Evolutionary conservation across 2,888 invertebrate species (phyloP), one percentile per base, ranked within the genome.

Genomic region (Eristalinus aeneus): DNA sequence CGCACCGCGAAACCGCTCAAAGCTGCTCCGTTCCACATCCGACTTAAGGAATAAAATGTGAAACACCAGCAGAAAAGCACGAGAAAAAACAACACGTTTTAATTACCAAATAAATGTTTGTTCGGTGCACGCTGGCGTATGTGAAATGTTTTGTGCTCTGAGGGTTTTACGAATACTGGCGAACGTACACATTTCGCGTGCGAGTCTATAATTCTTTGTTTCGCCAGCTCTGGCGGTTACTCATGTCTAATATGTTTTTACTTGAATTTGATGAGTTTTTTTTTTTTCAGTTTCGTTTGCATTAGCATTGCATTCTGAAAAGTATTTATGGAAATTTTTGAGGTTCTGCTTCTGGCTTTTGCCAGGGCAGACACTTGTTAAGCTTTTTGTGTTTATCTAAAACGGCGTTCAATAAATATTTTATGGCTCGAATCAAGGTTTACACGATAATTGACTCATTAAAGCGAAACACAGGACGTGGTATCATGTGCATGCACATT

Each of bases 81-180:
- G 65, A 27, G 9, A 53, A 36, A 16, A 5, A 56, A 63, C 53
- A 36, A 65, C 36, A 46, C 46, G 46, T 67, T 61, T 79, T 73
- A 68, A 79, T 79, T 68, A 67, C 39, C 54, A n/a, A 39, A 54
- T 60, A 54, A 68, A 73, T 58, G 64, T 68, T 31, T 64, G 67
- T 54, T 58, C 46, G 46, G 54, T 60, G 60, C 75, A 80, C 74
- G 58, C 58, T 63, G 81, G 81, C 81, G 81, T 81, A 81, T 81
- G 75, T 75, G 81, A 60, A 81, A 81, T 69, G 65, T 75, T 81
- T 78, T 71, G 27, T 54, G 16, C 32, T 71, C 71, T 16, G 46
- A 58, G 23, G 58, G n/a, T 69, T 76, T 69, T 79, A n/a, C n/a
- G n/a, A n/a, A n/a, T n/a, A 67, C 56, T 63, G 68, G 46, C 32